Evolutionary conservation across 2,888 invertebrate genomes (phyloP), one percentile per base, ranked within the genome.

Genomic region (Trachelus troglodyta): DNA sequence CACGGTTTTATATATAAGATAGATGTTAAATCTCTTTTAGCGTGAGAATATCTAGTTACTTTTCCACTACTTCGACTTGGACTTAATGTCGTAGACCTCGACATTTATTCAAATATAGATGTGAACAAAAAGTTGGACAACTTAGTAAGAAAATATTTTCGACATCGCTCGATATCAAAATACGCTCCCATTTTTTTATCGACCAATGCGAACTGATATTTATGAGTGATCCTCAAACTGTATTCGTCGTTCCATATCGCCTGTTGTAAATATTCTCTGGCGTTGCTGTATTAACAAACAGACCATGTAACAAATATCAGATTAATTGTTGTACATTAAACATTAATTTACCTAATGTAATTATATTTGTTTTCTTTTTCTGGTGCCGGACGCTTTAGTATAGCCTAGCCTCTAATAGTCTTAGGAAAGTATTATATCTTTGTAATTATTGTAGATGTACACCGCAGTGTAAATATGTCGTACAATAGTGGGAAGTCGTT

Each of bases 221-320:
- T 31, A 75, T 30, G 68, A 40, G 12, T 75, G 69, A 68, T 71
- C 69, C 69, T 74, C 37, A 34, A 69, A n/a, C 71, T 73, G 23
- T 77, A 75, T 9, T 35, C 76, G 35, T 78, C 71, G 73, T 78
- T 82, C 76, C 76, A 73, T 73, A 77, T 79, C 76, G 74, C 79
- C 73, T 79, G 76, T 80, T 83, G 83, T 83, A 83, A 81, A 83
- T 83, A 83, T 83, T 80, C 80, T 83, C 79, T 31, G 56, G 56
- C 56, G 23, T 56, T 34, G 37, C 77, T 75, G 69, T 56, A 56
- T 56, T 23, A 23, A 23, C 56, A 56, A 15, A 56, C 9, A 56
- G 56, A 56, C 56, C 74, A 35, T 56, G 69, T 56, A 56, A 56
- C 34, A 35, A 68, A 71, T 74, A 73, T 15, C 68, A 34, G 40